These are phyloP conservation scores for Mycogona germanica DNA, from an alignment of 2,888 invertebrate genomes.

Conservation along the genomic window DNA sequence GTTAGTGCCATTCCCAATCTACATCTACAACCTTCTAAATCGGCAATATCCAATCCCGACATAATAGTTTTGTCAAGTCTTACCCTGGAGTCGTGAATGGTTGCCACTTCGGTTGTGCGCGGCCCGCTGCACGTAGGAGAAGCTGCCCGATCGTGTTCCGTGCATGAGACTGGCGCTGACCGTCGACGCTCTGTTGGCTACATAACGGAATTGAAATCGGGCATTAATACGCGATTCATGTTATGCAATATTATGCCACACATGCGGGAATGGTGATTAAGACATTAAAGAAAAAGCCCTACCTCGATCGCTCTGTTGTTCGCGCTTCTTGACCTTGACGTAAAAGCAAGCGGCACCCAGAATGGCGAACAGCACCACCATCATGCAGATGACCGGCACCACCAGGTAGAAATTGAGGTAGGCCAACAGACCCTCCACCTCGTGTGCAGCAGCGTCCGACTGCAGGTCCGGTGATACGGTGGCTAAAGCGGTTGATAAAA, in stretches of 20 bases:
- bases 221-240: neutral
- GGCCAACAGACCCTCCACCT: neutral
- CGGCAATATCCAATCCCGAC: too few relatives aligned
- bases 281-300: too few relatives aligned
- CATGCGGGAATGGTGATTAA: too few relatives aligned
- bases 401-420: conserved; percentile 12
- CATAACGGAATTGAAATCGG: too few relatives aligned
- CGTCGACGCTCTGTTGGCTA: neutral
- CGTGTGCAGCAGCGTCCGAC: conserved; percentile 10
- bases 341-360: conserved; percentile 10
- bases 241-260: neutral
- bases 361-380: conserved; percentile 12
- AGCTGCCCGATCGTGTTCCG: conserved; percentile 10
- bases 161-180: neutral
- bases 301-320: neutral
- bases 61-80: neutral
- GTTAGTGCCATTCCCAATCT: too few relatives aligned
- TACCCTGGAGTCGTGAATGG: neutral
- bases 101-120: neutral
- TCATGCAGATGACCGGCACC: conserved; percentile 2
- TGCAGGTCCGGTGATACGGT: conserved; percentile 15
- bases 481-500: conserved; percentile 15
- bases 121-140: conserved; percentile 12
- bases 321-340: conserved; percentile 1
- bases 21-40: too few relatives aligned